Conservation (phyloP, 2,113 vertebrate species). For the Leptocoma aspasia region DNA sequence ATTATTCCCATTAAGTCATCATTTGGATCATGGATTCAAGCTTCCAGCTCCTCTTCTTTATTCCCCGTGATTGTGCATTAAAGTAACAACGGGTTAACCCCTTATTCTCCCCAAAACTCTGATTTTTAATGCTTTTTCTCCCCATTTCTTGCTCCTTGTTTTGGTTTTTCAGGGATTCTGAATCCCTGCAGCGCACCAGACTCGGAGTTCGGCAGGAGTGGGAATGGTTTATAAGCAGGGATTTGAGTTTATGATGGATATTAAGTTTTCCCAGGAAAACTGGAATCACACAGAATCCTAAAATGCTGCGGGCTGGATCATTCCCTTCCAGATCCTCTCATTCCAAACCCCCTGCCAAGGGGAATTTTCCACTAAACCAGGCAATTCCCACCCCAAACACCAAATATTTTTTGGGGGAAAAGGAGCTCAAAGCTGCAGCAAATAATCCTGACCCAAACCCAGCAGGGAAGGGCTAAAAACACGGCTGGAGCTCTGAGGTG, state of each 20-base stretch:
- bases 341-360: neutral
- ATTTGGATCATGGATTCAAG: neutral
- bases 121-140: neutral
- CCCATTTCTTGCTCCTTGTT: neutral
- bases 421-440: neutral
- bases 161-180: neutral
- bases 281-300: neutral
- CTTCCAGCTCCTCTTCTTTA: neutral
- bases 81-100: neutral
- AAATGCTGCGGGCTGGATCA: neutral
- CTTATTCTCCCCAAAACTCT: neutral
- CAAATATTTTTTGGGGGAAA: neutral
- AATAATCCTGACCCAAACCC: neutral
- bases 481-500: neutral
- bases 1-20: neutral
- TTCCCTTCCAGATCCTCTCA: neutral
- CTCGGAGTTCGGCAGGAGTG: neutral
- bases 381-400: neutral
- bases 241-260: neutral
- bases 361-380: neutral
- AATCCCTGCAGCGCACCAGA: accelerated
- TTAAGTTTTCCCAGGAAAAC: neutral
- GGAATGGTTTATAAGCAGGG: neutral
- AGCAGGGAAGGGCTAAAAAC: neutral
- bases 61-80: neutral